phyloP scores from a whole-genome alignment of 1,140 invertebrate species.

The Lineus longissimus region DNA sequence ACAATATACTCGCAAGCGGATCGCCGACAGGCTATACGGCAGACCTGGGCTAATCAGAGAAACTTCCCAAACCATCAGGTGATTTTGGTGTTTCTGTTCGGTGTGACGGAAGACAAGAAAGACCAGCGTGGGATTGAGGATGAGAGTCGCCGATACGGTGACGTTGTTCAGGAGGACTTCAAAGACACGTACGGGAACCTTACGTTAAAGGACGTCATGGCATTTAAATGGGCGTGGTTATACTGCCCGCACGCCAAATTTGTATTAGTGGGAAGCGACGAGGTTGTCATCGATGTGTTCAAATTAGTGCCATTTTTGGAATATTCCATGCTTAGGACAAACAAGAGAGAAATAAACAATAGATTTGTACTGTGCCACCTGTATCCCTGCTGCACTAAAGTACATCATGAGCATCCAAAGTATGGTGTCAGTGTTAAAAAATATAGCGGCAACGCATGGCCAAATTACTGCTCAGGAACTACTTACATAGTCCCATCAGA shows the following conservation, averaged over 20 bases:
- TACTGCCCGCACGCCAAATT: conserved; percentile 64
- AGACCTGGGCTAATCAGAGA: conserved; percentile 4
- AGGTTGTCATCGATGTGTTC: conserved; percentile 75
- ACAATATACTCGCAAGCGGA: neutral
- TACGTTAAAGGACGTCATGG: conserved; percentile 66
- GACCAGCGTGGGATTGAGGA: conserved; percentile 1
- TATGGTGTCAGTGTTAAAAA: conserved; percentile 7
- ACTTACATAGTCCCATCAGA: conserved; percentile 16
- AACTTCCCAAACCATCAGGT: neutral
- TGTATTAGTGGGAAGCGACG: conserved; percentile 83
- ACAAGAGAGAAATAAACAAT: neutral
- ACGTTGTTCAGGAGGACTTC: conserved; percentile 12
- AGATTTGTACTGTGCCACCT: conserved; percentile 13
- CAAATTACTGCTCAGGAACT: conserved; percentile 23
- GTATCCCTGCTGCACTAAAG: conserved; percentile 19
- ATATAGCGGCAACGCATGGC: conserved; percentile 10
- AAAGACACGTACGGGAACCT: conserved; percentile 9
- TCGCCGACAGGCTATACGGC: neutral
- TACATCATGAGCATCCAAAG: neutral
- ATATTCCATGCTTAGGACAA: neutral
- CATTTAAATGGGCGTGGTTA: conserved; percentile 67
- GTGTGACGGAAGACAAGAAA: neutral
- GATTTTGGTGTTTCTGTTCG: conserved; percentile 3
- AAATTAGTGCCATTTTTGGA: conserved; percentile 53
- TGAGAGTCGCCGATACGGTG: conserved; percentile 4